Base-by-base conservation (phyloP, 2,797 vertebrate genomes). In the Macropus fuliginosus region DNA sequence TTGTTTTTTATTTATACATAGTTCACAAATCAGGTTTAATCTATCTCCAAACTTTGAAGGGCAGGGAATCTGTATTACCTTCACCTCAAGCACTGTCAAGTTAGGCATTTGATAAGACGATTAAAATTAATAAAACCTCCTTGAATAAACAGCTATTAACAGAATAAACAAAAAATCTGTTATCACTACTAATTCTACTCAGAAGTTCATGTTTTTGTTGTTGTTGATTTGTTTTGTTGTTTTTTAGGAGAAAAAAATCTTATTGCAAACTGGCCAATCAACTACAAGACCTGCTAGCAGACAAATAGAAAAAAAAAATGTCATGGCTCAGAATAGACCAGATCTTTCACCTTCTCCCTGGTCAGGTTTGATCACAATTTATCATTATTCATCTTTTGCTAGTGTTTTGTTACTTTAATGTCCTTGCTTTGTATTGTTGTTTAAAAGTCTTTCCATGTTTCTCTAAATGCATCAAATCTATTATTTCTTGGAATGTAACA, bases 171-270 rank as follows among this genome's bases (percentile, higher is more conserved):
- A 98, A 96, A 97, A 98, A 97, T 98, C 98, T 99, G 99, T 99
- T 99, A 99, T 99, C 99, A 99, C 99, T 99, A 99, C 98, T 99
- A 99, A 99, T 99, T 98, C 99, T 99, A 99, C 99, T 99, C 99
- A 99, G 99, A 99, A 99, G 99, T 98, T 99, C 98, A 99, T 99
- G 98, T 99, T 99, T 99, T 56, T 91, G 4, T 56, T 56, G 18
- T 55, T 55, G 55, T 55, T 90, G 16, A 4, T 56, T 56, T 24
- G 96, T 94, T 96, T 97, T 96, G 55, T 97, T 97, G 91, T 97
- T 98, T 97, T 98, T 98, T 98, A 98, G 98, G 98, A 98, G 40
- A 99, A 99, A 99, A 99, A 99, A 99, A 99, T 97, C 98, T 98
- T 98, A 98, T 98, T 99, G 98, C 98, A 98, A 99, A 99, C 98